These are phyloP conservation scores for Ypsolopha sequella DNA, from an alignment of 2,888 invertebrate species.

Conservation along the genomic window DNA sequence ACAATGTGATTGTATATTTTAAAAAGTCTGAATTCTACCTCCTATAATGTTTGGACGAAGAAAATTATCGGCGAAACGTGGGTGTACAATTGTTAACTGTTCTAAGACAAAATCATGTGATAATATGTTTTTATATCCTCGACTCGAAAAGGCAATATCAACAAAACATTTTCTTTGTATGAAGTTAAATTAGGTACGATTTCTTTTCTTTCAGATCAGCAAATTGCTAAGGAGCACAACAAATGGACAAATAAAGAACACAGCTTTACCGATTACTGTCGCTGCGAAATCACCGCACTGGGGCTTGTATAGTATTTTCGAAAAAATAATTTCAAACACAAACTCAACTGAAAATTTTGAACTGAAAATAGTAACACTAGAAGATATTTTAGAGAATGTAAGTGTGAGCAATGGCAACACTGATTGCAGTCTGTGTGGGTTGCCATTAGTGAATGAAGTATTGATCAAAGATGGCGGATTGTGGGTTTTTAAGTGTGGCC, in stretches of 20 bases:
- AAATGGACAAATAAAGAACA: slow-evolving; percentile 40
- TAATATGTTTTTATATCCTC: neutral
- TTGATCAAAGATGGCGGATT: slow-evolving; percentile 72
- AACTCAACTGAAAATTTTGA: slow-evolving; percentile 5
- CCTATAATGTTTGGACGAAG: too few relatives aligned
- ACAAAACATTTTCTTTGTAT: too few relatives aligned
- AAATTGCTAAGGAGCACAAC: slow-evolving; percentile 37
- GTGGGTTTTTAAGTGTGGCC: slow-evolving; percentile 73
- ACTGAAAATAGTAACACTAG: slow-evolving; percentile 19
- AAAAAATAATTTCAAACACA: neutral
- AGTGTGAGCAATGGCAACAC: slow-evolving; percentile 25
- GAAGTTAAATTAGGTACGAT: too few relatives aligned
- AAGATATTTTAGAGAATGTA: slow-evolving; percentile 32
- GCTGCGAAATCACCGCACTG: slow-evolving; percentile 58
- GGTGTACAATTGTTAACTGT: too few relatives aligned
- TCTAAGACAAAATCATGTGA: too few relatives aligned
- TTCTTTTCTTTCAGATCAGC: slow-evolving; percentile 34
- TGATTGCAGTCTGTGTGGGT: slow-evolving; percentile 69
- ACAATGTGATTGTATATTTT: too few relatives aligned
- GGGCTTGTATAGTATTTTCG: slow-evolving; percentile 49
- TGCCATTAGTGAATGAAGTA: slow-evolving; percentile 70
- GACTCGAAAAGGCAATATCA: too few relatives aligned
- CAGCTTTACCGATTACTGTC: slow-evolving; percentile 47
- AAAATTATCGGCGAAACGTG: too few relatives aligned
- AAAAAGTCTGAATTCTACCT: too few relatives aligned